Evolutionary conservation across 2,797 vertebrate species (phyloP).

Genomic region (Tauraco hartlaubi): DNA sequence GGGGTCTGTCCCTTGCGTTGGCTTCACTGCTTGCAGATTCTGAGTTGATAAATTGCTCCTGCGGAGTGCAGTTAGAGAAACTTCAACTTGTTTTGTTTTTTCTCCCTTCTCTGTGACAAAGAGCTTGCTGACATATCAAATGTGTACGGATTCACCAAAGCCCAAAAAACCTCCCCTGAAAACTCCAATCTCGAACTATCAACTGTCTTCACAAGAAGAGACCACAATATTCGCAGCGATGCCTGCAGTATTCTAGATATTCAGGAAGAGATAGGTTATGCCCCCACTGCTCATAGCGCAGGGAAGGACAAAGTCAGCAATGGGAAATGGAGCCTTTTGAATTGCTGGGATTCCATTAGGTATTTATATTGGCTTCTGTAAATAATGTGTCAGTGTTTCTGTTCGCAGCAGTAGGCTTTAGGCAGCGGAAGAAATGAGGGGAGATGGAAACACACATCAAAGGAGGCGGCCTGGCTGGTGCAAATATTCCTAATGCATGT

Average conservation of each 20-base stretch:
- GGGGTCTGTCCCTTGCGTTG: neutral
- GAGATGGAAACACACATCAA: neutral
- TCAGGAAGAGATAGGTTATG: neutral
- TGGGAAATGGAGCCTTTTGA: neutral
- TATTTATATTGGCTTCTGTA: neutral
- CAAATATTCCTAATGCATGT: neutral
- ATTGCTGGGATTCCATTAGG: neutral
- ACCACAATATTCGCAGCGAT: neutral
- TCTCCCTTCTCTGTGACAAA: neutral
- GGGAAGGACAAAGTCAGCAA: neutral
- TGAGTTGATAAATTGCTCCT: neutral
- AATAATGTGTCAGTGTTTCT: slow-evolving; percentile 15
- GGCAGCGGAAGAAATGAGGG: neutral
- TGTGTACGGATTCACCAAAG: neutral
- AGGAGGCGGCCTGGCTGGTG: neutral
- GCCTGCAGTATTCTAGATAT: neutral
- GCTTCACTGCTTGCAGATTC: neutral
- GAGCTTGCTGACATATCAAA: neutral
- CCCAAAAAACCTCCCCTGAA: neutral
- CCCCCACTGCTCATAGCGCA: neutral
- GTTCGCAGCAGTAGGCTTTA: slow-evolving; percentile 38
- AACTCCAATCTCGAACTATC: neutral
- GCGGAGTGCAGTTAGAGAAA: neutral
- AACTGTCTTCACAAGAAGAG: neutral
- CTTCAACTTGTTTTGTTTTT: neutral